Evolutionary conservation across 2,113 vertebrate species (phyloP), one percentile per base, ranked within the genome.

Genomic region (Ursus arctos): DNA sequence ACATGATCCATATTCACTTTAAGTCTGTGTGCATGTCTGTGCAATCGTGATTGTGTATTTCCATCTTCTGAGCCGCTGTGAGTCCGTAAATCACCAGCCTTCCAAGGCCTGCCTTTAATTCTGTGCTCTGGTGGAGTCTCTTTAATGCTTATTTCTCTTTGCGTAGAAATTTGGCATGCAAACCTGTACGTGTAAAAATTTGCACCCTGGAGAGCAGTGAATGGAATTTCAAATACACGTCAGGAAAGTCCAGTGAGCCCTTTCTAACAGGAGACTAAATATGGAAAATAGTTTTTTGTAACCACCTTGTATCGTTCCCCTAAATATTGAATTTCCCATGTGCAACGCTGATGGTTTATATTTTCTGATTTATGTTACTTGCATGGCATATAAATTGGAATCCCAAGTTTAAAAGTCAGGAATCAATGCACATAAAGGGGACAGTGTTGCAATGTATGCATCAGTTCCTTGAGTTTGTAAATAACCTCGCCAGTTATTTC

Each of bases 381-480:
- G 0, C 28, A 36, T 8, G 71, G 14, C 21, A 3, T 19, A 6
- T 59, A 36, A 1, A 4, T 65, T 51, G 19, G 15, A 36, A 51
- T 40, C 19, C 16, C 43, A 65, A 18, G 4, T 11, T 40, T 47
- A 36, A 65, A 63, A 36, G 57, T 12, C 51, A 63, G 1, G 4
- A 18, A 28, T 28, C 4, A 6, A 53, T 4, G 11, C 9, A 10
- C n/a, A 2, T 2, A 9, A 51, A 51, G 15, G 9, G 3, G 40
- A 2, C 19, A 21, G 4, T 1, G 15, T 65, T 28, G 31, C 76
- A 53, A 22, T 6, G 5, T 2, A 28, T 9, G 4, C 14, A 36
- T 26, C 43, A 0, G 2, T 47, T 67, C 14, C 1, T 14, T 47
- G 36, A 47, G 36, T 57, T 71, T 82, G 43, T 22, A 26, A 47